Percentiles rank a stretch among this genome's conserved stretches.
These are phyloP conservation scores for Apamea sordens DNA, from an alignment of 2,888 invertebrate species.

Conservation along the genomic window DNA sequence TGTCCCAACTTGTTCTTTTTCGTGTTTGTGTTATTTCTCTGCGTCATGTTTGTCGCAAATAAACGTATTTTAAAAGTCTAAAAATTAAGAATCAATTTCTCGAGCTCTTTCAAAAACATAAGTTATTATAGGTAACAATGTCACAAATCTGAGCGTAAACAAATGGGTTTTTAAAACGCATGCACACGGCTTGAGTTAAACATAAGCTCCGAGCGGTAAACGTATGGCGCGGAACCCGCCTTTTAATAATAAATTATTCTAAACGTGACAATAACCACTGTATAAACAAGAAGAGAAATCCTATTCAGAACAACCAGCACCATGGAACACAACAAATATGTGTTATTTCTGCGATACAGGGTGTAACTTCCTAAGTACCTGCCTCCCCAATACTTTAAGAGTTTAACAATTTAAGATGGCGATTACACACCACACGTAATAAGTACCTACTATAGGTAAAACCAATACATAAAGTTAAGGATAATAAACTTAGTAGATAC, in stretches of 20 bases:
- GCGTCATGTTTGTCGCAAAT: too few species aligned
- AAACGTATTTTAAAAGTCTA: background rate
- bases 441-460: background rate
- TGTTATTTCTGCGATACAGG: background rate
- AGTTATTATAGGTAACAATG: background rate
- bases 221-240: slow-evolving; percentile 31
- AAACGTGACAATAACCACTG: slow-evolving; percentile 35
- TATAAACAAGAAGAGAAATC: slow-evolving; percentile 1
- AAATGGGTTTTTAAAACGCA: slow-evolving; percentile 29
- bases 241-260: slow-evolving; percentile 61
- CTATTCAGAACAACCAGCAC: background rate
- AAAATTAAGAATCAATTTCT: background rate
- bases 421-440: background rate
- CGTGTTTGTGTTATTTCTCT: too few species aligned
- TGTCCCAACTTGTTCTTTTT: too few species aligned
- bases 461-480: background rate
- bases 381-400: background rate
- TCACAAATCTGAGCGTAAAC: slow-evolving; percentile 26
- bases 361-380: background rate
- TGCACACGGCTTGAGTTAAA: slow-evolving; percentile 36
- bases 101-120: background rate
- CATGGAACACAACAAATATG: background rate
- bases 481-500: background rate
- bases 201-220: slow-evolving; percentile 47
- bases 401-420: background rate